Percentiles rank a stretch among this genome's conserved stretches.
These are phyloP conservation scores for Malurus splendens DNA, from an alignment of 2,797 vertebrate species.

Conservation along the genomic window DNA sequence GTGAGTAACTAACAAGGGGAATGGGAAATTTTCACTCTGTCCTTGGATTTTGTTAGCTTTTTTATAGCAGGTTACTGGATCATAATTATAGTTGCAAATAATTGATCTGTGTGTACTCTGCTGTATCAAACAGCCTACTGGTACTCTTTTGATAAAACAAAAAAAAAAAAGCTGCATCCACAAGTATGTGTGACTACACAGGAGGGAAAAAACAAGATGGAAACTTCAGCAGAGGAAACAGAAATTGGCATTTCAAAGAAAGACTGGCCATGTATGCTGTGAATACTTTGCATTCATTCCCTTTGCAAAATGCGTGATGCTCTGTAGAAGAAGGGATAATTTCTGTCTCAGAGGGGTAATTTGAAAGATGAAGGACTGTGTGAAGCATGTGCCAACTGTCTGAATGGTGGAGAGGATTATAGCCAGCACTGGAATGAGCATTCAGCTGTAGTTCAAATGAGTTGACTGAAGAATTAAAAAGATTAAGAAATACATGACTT, in stretches of 20 bases:
- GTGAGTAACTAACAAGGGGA: slow-evolving; percentile 72
- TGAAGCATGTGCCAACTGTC: slow-evolving; percentile 58
- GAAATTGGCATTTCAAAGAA: slow-evolving; percentile 36
- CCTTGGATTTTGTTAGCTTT: neutral
- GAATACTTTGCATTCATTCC: slow-evolving; percentile 46
- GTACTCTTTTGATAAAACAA: neutral
- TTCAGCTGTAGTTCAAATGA: slow-evolving; percentile 65
- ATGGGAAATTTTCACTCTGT: neutral
- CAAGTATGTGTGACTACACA: neutral
- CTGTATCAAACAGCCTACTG: neutral
- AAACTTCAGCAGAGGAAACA: neutral
- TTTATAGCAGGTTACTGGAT: neutral
- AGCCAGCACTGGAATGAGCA: slow-evolving; percentile 41
- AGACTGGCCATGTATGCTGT: slow-evolving; percentile 14
- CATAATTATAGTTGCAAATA: neutral
- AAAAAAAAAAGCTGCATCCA: neutral
- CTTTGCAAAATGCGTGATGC: slow-evolving; percentile 36
- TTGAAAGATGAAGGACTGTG: slow-evolving; percentile 64
- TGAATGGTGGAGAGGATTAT: slow-evolving; percentile 54
- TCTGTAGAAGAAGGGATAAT: slow-evolving; percentile 62
- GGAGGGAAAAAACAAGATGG: neutral
- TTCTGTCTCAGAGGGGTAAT: slow-evolving; percentile 65
- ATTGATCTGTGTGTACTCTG: neutral
- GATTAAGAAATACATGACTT: slow-evolving; percentile 57
- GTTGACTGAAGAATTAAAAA: slow-evolving; percentile 67